A percentile compares a stretch with the other conserved stretches of the same genome.
Conservation (phyloP, 2,113 vertebrate species). For the Nothobranchius kuhntae region DNA sequence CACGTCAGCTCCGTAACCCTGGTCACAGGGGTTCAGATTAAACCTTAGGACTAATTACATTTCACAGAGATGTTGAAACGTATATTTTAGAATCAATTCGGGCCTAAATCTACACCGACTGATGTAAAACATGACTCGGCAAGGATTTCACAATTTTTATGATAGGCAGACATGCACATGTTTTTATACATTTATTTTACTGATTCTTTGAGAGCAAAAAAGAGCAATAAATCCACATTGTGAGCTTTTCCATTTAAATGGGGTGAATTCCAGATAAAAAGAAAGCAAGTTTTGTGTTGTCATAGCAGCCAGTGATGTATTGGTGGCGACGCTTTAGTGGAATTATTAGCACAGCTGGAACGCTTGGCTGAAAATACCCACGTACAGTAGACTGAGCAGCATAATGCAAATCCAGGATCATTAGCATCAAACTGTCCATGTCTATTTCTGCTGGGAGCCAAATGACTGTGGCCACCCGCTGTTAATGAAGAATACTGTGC, state of each 20-base stretch:
- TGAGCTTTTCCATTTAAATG: conserved; percentile 1
- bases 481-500: conserved; percentile 39
- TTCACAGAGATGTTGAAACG: too few relatives aligned
- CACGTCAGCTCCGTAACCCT: too few relatives aligned
- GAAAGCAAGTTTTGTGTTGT: conserved; percentile 1
- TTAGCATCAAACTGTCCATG: conserved; percentile 54
- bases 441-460: conserved; percentile 41
- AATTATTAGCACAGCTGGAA: conserved; percentile 55
- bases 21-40: too few relatives aligned
- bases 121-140: too few relatives aligned
- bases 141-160: too few relatives aligned
- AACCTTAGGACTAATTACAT: too few relatives aligned
- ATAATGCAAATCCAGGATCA: conserved; percentile 46
- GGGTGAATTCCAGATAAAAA: not conserved
- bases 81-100: too few relatives aligned
- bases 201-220: not conserved
- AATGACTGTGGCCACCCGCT: conserved; percentile 32
- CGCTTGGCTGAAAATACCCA: conserved; percentile 33
- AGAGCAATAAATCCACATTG: not conserved
- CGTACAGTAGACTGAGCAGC: conserved; percentile 37
- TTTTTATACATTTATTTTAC: too few relatives aligned
- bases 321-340: conserved; percentile 24
- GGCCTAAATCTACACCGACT: too few relatives aligned
- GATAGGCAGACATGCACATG: too few relatives aligned
- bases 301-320: conserved; percentile 26